Evolutionary conservation across 2,888 invertebrate genomes (phyloP), one percentile per base, ranked within the genome.

Genomic region (Orchestes rusci): DNA sequence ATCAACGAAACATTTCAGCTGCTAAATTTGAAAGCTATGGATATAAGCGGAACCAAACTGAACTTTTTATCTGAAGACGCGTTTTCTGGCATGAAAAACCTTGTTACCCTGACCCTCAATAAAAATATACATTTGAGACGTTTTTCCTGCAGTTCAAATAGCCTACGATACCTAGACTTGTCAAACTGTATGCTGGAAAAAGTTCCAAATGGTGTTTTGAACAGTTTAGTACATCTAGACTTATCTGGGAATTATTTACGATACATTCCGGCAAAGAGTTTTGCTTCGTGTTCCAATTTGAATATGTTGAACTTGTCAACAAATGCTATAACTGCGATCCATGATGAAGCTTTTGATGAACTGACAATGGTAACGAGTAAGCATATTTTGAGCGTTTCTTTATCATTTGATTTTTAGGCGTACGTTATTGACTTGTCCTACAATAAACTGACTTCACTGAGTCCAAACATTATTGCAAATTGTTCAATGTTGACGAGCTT

Each of bases 181-280:
- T 78, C 80, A 0, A 75, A 71, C 51, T 81, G 80, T 59, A 79
- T 77, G 56, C 64, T 82, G 23, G 73, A 79, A 55, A 65, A 66
- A 38, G 68, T 79, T 4, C 80, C 79, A 50, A 61, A 79, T 16
- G 74, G 75, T 38, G 77, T 77, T 8, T 72, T 85, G 50, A 79
- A 79, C 16, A 73, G 72, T 56, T 62, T 86, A 15, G 71, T 70
- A 27, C 72, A 72, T 50, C 73, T 76, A 2, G 68, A 76, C 28
- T 60, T 84, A 4, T 74, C 75, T 30, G 77, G 77, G 32, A 86
- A 86, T 56, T 72, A 76, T 62, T 70, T 86, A 33, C 70, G 76
- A 50, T 67, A 67, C 29, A 62, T 86, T 5, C 71, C 70, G 8
- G 71, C 71, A 36, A 70, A 73, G 43, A 77, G 75, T 53, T 85